These are phyloP conservation scores for Anoura caudifer DNA, from an alignment of 2,113 vertebrate species.

Conservation along the genomic window DNA sequence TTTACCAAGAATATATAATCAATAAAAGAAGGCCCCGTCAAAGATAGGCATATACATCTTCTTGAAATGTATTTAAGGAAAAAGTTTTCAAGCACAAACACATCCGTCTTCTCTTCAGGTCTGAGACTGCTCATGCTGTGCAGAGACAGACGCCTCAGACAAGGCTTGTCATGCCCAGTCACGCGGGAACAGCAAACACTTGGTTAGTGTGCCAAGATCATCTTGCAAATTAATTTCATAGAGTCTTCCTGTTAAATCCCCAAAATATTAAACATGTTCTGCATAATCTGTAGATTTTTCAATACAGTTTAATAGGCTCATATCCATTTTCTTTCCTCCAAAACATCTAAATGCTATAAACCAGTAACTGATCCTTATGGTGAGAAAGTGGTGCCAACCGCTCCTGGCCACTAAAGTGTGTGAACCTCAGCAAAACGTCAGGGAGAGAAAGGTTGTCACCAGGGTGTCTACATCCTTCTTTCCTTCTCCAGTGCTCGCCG, in stretches of 20 bases:
- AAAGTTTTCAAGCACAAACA: conserved; percentile 13
- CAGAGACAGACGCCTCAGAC: conserved; percentile 22
- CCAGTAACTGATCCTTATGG: neutral
- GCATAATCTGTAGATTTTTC: neutral
- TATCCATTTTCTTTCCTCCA: neutral
- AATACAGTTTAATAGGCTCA: neutral
- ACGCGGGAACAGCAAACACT: neutral
- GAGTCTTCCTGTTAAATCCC: neutral
- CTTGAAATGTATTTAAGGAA: neutral
- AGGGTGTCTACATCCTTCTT: fast-evolving
- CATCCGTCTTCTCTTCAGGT: neutral
- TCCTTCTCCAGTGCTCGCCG: neutral
- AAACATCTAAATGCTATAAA: neutral
- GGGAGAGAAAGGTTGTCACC: neutral
- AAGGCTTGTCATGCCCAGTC: neutral
- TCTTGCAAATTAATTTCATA: neutral
- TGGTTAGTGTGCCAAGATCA: neutral
- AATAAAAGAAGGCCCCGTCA: neutral
- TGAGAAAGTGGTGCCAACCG: neutral
- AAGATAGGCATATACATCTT: neutral
- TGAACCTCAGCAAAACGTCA: neutral
- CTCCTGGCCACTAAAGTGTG: neutral
- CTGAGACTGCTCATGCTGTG: neutral
- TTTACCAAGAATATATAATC: conserved; percentile 6
- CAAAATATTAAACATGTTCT: conserved; percentile 3